phyloP scores from a whole-genome alignment of 2,888 invertebrate species.

The Stenolophus ochropezus region DNA sequence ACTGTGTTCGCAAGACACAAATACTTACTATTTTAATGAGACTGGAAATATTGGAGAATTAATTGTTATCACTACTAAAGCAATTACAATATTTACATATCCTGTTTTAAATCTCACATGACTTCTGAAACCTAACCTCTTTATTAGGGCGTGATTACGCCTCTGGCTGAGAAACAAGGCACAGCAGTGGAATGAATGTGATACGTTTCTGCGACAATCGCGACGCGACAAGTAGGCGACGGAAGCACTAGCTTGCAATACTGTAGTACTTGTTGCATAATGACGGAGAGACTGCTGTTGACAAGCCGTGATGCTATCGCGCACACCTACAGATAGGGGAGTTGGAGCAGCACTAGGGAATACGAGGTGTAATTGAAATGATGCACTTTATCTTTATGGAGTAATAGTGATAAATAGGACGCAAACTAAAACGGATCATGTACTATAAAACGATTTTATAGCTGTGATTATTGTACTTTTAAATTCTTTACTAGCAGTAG shows the following conservation, averaged over 20 bases:
- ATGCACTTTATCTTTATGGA: background rate
- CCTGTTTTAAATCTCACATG: background rate
- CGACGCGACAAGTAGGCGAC: background rate
- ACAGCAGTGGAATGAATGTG: background rate
- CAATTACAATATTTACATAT: background rate
- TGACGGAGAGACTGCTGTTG: background rate
- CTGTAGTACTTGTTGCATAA: background rate
- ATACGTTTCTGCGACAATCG: background rate
- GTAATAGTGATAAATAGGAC: background rate
- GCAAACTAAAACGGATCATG: no score
- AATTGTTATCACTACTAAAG: background rate
- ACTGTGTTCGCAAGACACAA: no score
- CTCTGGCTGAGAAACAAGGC: background rate
- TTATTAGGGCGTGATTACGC: background rate
- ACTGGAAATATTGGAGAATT: no score
- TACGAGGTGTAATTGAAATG: background rate
- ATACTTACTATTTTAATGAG: no score
- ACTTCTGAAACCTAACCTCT: background rate
- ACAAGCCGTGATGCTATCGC: background rate
- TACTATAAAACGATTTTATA: no score
- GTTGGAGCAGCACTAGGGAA: background rate
- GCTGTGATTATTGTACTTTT: no score
- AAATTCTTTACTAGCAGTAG: no score
- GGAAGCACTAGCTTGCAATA: background rate
- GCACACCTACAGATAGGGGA: background rate